Percentiles rank a stretch among this genome's conserved stretches.
These are phyloP conservation scores for Clivina fossor DNA, from an alignment of 2,888 invertebrate genomes.

Conservation along the genomic window DNA sequence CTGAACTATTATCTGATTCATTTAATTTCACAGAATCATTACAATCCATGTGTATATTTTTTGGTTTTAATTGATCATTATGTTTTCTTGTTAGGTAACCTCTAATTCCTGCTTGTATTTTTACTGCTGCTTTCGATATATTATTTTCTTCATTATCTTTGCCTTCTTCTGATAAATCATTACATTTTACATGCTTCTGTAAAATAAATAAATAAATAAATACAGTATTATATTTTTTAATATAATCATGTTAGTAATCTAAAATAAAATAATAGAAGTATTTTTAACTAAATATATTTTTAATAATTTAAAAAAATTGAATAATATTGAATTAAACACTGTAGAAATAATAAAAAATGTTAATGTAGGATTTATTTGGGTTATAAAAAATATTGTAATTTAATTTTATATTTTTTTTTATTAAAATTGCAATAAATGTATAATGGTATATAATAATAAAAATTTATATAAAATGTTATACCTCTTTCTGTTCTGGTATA, in stretches of 20 bases:
- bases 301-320: too few relatives aligned
- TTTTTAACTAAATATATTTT: too few relatives aligned
- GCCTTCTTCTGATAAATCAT: constrained; percentile 35
- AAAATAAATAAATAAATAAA: constrained; percentile 25
- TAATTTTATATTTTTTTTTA: too few relatives aligned
- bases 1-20: constrained; percentile 7
- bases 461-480: neutral
- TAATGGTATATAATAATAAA: neutral
- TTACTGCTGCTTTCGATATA: constrained; percentile 59
- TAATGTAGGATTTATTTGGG: too few relatives aligned
- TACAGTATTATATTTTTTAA: too few relatives aligned
- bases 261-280: too few relatives aligned
- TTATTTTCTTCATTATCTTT: constrained; percentile 1
- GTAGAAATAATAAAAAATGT: too few relatives aligned
- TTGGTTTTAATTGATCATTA: too few relatives aligned
- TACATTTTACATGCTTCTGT: constrained; percentile 35
- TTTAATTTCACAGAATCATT: neutral
- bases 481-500: constrained; percentile 16
- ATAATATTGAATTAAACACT: too few relatives aligned
- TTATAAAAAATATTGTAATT: too few relatives aligned
- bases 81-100: constrained; percentile 61
- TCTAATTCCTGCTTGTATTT: constrained; percentile 67
- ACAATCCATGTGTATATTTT: too few relatives aligned
- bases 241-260: too few relatives aligned
- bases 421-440: neutral